Conservation (phyloP, 2,113 vertebrate genomes). For the Myrmecophaga tridactyla region DNA sequence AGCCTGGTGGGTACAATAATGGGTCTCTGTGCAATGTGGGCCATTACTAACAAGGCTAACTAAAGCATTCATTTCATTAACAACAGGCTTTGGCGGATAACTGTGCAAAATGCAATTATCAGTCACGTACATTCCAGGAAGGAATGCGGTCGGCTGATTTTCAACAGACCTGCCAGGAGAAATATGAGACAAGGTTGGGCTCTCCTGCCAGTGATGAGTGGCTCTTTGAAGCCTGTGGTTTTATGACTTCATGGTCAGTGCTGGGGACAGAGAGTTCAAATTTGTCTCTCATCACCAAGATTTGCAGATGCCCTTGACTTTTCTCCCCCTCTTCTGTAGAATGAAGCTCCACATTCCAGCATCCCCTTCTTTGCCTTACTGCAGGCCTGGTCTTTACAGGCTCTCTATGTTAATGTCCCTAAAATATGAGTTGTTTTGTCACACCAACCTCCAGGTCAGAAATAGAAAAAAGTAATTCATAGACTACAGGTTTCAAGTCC, state of each 20-base stretch:
- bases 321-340: neutral
- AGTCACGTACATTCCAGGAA: constrained; percentile 25
- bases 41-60: constrained; percentile 39
- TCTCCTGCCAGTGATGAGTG: neutral
- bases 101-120: constrained; percentile 33
- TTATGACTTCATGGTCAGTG: neutral
- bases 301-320: neutral
- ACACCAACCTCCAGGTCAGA: neutral
- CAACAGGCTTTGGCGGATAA: neutral
- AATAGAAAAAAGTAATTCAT: neutral
- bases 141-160: neutral
- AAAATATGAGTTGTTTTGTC: neutral
- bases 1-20: neutral
- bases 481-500: neutral
- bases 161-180: neutral
- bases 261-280: neutral
- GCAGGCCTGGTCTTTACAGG: neutral
- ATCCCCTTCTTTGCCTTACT: neutral
- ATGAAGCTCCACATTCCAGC: neutral
- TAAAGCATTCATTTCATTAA: constrained; percentile 62
- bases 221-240: neutral
- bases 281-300: neutral
- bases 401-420: neutral
- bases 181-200: neutral
- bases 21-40: neutral